Evolutionary conservation across 64 coral and sea anemone genomes (phyloP).

Genomic region (Cladopsammia gracilis): DNA sequence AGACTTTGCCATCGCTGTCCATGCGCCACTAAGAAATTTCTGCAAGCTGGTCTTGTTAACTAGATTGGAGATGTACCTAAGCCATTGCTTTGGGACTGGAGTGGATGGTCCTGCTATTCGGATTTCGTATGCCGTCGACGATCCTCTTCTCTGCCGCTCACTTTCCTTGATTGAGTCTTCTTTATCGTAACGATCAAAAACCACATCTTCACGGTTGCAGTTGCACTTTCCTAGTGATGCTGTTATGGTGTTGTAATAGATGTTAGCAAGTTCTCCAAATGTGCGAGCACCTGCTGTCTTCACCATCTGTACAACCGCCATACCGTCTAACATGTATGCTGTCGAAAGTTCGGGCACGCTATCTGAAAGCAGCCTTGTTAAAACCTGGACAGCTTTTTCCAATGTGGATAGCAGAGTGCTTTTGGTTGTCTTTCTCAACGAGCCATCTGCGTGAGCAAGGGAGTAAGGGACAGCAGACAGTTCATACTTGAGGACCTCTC

Average conservation of each 20-base stretch:
- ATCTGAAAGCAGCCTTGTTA: neutral
- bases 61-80: slow-evolving; percentile 26
- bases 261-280: slow-evolving; percentile 41
- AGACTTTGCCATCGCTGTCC: neutral
- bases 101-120: neutral
- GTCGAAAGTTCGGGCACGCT: neutral
- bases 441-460: slow-evolving; percentile 2
- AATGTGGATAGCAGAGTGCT: neutral
- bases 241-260: neutral
- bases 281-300: neutral
- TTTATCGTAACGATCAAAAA: no score
- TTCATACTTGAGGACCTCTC: slow-evolving; percentile 7
- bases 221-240: neutral
- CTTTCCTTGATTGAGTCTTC: no score
- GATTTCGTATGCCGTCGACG: neutral
- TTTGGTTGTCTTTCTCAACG: slow-evolving; percentile 42
- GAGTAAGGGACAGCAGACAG: neutral
- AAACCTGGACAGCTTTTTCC: neutral
- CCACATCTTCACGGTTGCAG: slow-evolving; percentile 25
- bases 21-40: neutral
- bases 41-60: neutral
- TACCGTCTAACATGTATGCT: no score
- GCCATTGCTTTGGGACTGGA: slow-evolving; percentile 34
- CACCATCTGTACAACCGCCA: slow-evolving; percentile 44
- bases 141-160: neutral